Evolutionary conservation across 2,888 invertebrate genomes (phyloP), one percentile per base, ranked within the genome.

Genomic region (Labia minor): DNA sequence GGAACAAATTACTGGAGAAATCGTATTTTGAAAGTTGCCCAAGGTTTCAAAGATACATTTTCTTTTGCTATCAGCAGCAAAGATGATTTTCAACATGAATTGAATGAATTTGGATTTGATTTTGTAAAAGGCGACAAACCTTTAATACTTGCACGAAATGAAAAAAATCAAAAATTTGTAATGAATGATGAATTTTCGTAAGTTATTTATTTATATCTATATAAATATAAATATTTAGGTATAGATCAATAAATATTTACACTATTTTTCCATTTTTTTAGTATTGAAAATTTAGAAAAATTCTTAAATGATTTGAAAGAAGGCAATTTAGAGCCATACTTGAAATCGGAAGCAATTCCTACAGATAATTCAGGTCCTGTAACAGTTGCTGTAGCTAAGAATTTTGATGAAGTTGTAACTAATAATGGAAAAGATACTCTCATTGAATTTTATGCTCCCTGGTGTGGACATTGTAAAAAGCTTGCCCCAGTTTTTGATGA

Each of bases 401-500:
- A 97, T 83, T 99, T 98, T 80, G 90, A 96, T 76, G 92, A 97
- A 67, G 81, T 96, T 67, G 94, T 99, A 0, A 87, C 86, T 1
- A 90, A 98, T 76, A 90, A 92, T 73, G 90, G 83, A 33, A 90
- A 94, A 76, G 99, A 99, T 77, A 92, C 93, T 1, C 83, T 99
- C 62, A 85, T 99, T 72, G 98, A 99, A 81, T 99, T 99, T 82
- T 99, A 99, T 79, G 98, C 98, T 37, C 97, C 97, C 0, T 98
- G 97, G 97, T 96, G 95, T 78, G 97, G 98, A 72, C 98, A 99
- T 76, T 99, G 99, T 82, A 98, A 99, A 80, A 92, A 91, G 78
- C 83, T 99, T 64, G 84, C 92, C 1, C 99, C 99, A 19, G 83
- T 92, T 66, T 99, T 85, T 79, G 96, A 97, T 68, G 96, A 99